These are phyloP conservation scores for Dipodomys spectabilis DNA, from an alignment of 2,113 vertebrate genomes.

Conservation along the genomic window DNA sequence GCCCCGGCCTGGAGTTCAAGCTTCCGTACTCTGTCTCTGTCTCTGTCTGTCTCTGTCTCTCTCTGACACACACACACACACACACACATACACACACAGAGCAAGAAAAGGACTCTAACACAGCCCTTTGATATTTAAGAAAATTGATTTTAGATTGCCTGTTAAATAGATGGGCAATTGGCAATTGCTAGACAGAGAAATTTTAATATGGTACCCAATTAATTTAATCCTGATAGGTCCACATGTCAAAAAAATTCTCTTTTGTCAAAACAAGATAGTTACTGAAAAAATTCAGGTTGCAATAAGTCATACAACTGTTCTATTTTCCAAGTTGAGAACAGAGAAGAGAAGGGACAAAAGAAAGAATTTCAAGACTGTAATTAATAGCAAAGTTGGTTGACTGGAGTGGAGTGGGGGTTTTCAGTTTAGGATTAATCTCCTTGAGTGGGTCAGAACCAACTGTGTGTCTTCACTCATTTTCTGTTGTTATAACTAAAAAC, in stretches of 20 bases:
- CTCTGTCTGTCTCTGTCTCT: too few relatives aligned
- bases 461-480: neutral
- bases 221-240: constrained; percentile 1
- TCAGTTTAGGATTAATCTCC: constrained; percentile 13
- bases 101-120: neutral
- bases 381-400: neutral
- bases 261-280: constrained; percentile 3
- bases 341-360: constrained; percentile 32
- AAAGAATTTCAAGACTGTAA: constrained; percentile 35
- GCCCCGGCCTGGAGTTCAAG: too few relatives aligned
- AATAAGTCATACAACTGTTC: neutral
- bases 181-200: neutral
- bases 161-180: neutral
- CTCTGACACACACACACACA: too few relatives aligned
- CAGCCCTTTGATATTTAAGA: neutral
- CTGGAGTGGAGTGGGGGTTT: neutral
- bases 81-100: too few relatives aligned
- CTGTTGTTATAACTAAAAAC: neutral
- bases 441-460: neutral
- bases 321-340: constrained; percentile 12
- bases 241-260: constrained; percentile 15
- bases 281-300: neutral
- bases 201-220: constrained; percentile 26
- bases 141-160: neutral
- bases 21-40: too few relatives aligned